Evolutionary conservation across 2,797 vertebrate genomes (phyloP).

Genomic region (Nyctibius grandis): DNA sequence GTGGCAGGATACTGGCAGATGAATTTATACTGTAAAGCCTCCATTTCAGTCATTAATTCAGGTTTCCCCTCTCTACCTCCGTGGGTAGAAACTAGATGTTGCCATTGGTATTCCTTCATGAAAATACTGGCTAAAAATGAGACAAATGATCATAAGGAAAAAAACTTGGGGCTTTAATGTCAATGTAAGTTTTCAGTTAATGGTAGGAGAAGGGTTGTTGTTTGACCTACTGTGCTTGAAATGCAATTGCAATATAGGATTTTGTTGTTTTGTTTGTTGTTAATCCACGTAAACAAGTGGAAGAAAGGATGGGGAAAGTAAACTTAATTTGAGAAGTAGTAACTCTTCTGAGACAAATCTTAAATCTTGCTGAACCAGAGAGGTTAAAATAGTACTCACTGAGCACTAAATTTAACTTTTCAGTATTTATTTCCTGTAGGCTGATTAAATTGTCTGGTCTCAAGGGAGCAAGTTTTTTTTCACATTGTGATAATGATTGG

Average conservation of each 20-base stretch:
- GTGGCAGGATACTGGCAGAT: not conserved
- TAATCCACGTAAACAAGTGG: not conserved
- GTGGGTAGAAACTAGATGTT: not conserved
- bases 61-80: not conserved
- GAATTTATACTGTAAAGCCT: not conserved
- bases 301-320: not conserved
- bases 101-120: not conserved
- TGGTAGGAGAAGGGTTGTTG: not conserved
- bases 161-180: not conserved
- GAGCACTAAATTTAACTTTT: conserved; percentile 22
- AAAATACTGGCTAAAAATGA: not conserved
- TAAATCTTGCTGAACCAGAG: not conserved
- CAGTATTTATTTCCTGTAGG: conserved; percentile 6
- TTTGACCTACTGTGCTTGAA: not conserved
- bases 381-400: conserved; percentile 6
- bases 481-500: not conserved
- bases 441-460: conserved; percentile 34
- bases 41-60: not conserved
- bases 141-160: not conserved
- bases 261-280: not conserved
- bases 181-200: not conserved
- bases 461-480: not conserved
- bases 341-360: not conserved
- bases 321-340: conserved; percentile 15
- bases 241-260: not conserved